These are phyloP conservation scores for Microctenopoma steveboyesi DNA, from an alignment of 2,797 vertebrate species.

Conservation along the genomic window DNA sequence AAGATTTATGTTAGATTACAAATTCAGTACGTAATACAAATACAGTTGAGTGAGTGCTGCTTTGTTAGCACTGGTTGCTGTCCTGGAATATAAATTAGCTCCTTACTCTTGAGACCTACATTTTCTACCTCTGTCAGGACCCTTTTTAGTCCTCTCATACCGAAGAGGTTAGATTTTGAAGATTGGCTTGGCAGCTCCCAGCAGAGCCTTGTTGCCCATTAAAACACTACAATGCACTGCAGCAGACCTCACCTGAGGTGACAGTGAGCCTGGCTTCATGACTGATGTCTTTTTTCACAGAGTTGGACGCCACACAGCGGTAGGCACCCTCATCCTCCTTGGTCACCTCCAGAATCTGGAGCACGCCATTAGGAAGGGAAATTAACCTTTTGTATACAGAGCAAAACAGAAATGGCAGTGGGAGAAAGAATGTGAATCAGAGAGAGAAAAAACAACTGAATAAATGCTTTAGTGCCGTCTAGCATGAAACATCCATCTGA, in stretches of 20 bases:
- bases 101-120: too few relatives aligned
- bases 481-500: constrained; percentile 27
- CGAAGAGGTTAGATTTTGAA: not conserved
- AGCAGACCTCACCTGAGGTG: constrained; percentile 76
- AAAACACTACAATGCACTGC: constrained; percentile 27
- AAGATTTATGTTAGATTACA: not conserved
- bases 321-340: constrained; percentile 88
- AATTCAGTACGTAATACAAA: not conserved
- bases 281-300: constrained; percentile 87
- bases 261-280: constrained; percentile 86
- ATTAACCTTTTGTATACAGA: constrained; percentile 84
- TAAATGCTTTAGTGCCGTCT: constrained; percentile 27
- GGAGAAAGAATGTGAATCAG: not conserved
- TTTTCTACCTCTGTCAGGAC: too few relatives aligned
- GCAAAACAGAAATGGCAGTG: constrained; percentile 8
- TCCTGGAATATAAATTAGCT: constrained; percentile 16
- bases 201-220: constrained; percentile 13
- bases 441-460: constrained; percentile 11
- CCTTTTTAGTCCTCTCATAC: too few relatives aligned
- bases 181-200: constrained; percentile 14
- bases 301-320: constrained; percentile 89
- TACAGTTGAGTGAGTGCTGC: not conserved
- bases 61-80: not conserved
- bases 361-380: constrained; percentile 92
- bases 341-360: constrained; percentile 91